A percentile compares a stretch with the other conserved stretches of the same genome.
Evolutionary conservation across 2,113 vertebrate genomes (phyloP).

Genomic region (Chaetura pelagica): DNA sequence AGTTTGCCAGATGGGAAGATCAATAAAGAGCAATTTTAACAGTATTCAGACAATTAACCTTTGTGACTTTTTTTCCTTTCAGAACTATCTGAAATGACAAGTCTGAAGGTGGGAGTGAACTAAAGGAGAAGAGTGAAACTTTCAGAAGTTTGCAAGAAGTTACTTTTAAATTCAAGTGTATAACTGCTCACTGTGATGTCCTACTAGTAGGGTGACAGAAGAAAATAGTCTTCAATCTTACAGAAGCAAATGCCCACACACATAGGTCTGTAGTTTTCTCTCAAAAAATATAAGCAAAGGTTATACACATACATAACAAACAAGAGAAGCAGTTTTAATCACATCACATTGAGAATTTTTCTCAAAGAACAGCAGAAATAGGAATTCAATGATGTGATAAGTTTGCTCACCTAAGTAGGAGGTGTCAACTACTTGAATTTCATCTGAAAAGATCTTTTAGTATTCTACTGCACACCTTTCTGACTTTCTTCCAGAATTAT

Average conservation of each 20-base stretch:
- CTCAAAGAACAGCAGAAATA: slow-evolving; percentile 11
- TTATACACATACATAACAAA: slow-evolving; percentile 26
- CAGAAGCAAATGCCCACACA: not conserved
- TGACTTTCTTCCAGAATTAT: slow-evolving; percentile 19
- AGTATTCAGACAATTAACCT: not conserved
- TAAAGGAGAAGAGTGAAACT: not conserved
- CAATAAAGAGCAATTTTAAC: not conserved
- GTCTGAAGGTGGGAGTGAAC: not conserved
- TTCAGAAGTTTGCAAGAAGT: not conserved
- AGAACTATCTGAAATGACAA: not conserved
- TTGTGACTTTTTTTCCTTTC: not conserved
- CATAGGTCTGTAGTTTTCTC: not conserved
- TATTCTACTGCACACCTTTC: slow-evolving; percentile 11
- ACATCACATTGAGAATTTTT: not conserved
- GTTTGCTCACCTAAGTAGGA: slow-evolving; percentile 29
- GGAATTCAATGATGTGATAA: slow-evolving; percentile 2
- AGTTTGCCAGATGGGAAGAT: not conserved
- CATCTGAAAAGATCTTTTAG: slow-evolving; percentile 16
- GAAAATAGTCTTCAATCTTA: not conserved
- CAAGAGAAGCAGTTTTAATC: not conserved
- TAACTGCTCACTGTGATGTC: not conserved
- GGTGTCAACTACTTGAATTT: slow-evolving; percentile 13
- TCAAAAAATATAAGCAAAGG: not conserved
- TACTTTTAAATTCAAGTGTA: not conserved
- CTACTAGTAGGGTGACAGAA: not conserved